Conservation (phyloP, 92 coral and sea anemone species). For the Porites cylindrica region DNA sequence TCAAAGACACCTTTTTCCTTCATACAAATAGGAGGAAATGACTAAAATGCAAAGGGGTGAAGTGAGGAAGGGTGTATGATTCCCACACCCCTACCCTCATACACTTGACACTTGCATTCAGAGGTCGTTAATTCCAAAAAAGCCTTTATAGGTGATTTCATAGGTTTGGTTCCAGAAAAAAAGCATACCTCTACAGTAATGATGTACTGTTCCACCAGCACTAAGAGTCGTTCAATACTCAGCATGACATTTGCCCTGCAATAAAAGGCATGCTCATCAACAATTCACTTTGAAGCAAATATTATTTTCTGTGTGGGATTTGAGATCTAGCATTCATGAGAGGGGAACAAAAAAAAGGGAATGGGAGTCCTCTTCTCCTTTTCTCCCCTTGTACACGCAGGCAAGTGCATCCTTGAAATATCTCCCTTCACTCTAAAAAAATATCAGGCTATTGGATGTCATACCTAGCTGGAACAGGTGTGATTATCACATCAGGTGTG, state of each 20-base stretch:
- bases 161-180: no score
- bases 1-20: not conserved
- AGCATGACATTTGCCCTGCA: conserved; percentile 76
- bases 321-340: not conserved
- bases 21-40: no score
- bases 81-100: no score
- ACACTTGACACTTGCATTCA: no score
- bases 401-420: not conserved
- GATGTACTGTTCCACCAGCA: conserved; percentile 84
- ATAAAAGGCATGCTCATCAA: not conserved
- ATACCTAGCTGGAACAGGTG: conserved; percentile 70
- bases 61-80: no score
- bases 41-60: no score
- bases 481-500: conserved; percentile 74
- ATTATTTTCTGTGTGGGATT: no score
- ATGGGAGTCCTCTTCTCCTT: not conserved
- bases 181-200: conserved; percentile 87
- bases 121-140: no score
- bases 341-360: not conserved
- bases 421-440: no score
- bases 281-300: no score
- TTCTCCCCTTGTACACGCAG: not conserved
- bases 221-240: conserved; percentile 82
- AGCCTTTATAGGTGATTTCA: no score
- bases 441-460: not conserved